These are phyloP conservation scores for Xenopus petersii DNA, from an alignment of 2,797 vertebrate genomes.

Conservation along the genomic window DNA sequence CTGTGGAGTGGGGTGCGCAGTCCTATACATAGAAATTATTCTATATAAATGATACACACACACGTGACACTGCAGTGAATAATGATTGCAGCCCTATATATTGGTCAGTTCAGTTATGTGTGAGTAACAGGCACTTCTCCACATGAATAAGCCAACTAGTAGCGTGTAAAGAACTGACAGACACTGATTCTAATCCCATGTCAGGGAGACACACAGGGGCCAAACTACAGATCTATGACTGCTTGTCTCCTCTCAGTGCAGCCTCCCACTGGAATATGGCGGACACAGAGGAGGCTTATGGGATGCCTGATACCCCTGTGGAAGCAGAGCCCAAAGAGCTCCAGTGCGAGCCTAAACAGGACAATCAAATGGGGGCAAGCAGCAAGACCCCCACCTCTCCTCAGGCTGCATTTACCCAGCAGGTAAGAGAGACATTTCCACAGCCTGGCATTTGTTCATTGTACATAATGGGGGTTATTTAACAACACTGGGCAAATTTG, in stretches of 20 bases:
- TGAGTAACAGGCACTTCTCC: not conserved
- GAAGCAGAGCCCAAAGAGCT: constrained; percentile 82
- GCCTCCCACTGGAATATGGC: constrained; percentile 76
- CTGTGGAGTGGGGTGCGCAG: too few species aligned
- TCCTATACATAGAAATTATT: too few species aligned
- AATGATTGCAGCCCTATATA: too few species aligned
- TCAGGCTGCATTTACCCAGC: constrained; percentile 93
- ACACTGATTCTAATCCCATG: not conserved
- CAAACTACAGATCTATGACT: not conserved
- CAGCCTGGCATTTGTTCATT: too few species aligned
- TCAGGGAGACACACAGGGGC: not conserved
- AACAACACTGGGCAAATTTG: too few species aligned
- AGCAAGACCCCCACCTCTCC: constrained; percentile 86
- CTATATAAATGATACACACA: too few species aligned
- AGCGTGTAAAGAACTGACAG: not conserved
- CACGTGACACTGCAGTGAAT: too few species aligned
- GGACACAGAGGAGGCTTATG: constrained; percentile 86
- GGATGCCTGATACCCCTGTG: constrained; percentile 76
- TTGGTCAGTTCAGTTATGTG: too few species aligned
- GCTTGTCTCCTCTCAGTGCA: constrained; percentile 33
- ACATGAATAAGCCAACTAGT: not conserved
- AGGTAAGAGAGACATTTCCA: constrained; percentile 70
- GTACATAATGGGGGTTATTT: too few species aligned
- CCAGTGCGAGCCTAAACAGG: constrained; percentile 79
- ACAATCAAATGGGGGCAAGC: constrained; percentile 74